These are phyloP conservation scores for Bombus cullumanus DNA, from an alignment of 1,140 invertebrate species.

Conservation along the genomic window DNA sequence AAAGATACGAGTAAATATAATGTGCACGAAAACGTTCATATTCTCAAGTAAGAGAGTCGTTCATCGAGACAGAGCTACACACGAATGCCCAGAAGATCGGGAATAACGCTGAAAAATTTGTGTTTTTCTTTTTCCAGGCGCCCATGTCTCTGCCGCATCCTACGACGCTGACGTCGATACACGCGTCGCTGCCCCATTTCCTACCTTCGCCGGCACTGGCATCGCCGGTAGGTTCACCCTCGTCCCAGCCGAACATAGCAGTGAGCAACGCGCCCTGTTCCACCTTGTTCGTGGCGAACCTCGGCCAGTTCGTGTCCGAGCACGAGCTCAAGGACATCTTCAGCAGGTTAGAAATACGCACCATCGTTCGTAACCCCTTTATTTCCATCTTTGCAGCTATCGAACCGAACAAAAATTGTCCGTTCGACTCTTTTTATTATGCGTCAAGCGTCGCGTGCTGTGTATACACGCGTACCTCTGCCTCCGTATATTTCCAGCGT, in stretches of 20 bases:
- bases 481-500: no score
- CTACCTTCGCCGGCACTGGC: conserved; percentile 92
- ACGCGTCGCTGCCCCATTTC: conserved; percentile 90
- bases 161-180: conserved; percentile 90
- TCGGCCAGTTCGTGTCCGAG: conserved; percentile 97
- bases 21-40: no score
- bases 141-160: conserved; percentile 90
- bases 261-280: conserved; percentile 93
- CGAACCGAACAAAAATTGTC: background rate
- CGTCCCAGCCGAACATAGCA: conserved; percentile 86
- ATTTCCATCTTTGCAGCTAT: background rate
- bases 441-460: no score
- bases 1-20: no score
- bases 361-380: background rate
- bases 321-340: conserved; percentile 99
- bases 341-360: conserved; percentile 90
- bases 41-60: no score
- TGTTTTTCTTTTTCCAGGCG: conserved; percentile 81
- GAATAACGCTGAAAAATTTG: conserved; percentile 22
- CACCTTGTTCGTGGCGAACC: conserved; percentile 98
- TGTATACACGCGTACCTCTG: no score
- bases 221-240: conserved; percentile 92
- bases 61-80: no score
- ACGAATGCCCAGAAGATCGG: background rate
- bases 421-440: background rate